Base-by-base conservation (phyloP, 2,888 invertebrate species). In the Diaperis boleti region DNA sequence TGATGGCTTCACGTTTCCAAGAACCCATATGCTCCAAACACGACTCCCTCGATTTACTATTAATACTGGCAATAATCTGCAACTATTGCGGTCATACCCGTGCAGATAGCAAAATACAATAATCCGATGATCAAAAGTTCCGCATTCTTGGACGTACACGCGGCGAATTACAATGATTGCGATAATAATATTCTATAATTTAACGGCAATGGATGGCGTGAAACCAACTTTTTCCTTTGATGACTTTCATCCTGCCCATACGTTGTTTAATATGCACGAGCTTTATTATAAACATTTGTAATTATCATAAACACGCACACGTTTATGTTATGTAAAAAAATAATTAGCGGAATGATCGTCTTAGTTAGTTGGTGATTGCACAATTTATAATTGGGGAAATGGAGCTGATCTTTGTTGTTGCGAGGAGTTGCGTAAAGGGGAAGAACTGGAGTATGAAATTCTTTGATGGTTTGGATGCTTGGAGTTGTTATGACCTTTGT, bases 151-250 rank as follows among this genome's bases (percentile, higher is more conserved):
- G 37, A 13, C 45, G 37, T 65, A 62, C 59, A 59, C 60, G 56
- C 56, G 41, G 35, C 37, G 59, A 56, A 67, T 49, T 65, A 67
- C 65, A 63, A 65, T 65, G 49, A 67, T 65, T 67, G 45, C 44
- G 31, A 44, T 35, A 33, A 44, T 56, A 55, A 55, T 55, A 55
- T 55, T 67, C 63, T 61, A 63, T 64, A 67, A 64, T 67, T 66
- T 69, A 64, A 55, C 60, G 60, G 66, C 62, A 62, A 59, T 69
- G 69, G 69, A 66, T 64, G 64, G 70, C 72, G 72, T 69, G 72
- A 70, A 72, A 72, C 57, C 39, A 62, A 66, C 66, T 65, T 69
- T 70, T 70, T 67, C 67, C 63, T 61, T 65, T 69, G 68, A 72
- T 70, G 59, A 64, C 66, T 70, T 66, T 66, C 67, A 69, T 69